Evolutionary conservation across 2,797 vertebrate genomes (phyloP).

Genomic region (Babyrousa celebensis): DNA sequence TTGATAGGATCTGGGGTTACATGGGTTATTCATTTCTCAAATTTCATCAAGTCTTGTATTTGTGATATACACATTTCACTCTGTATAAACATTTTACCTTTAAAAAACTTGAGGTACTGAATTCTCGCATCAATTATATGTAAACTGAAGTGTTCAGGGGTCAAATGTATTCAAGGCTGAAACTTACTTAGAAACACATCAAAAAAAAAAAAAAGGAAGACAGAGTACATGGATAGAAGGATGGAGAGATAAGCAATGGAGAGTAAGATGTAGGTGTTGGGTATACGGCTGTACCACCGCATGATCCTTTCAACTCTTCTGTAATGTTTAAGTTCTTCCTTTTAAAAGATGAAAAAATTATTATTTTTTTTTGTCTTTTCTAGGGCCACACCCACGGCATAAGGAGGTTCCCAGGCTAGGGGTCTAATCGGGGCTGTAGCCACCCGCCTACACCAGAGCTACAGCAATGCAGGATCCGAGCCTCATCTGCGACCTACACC

Average conservation of each 20-base stretch:
- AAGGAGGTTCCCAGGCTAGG: too few species aligned
- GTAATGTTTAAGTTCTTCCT: conserved; percentile 27
- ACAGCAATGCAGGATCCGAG: too few species aligned
- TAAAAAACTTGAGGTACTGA: not conserved
- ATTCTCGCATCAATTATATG: not conserved
- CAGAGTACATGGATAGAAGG: not conserved
- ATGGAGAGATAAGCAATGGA: not conserved
- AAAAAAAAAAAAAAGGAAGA: not conserved
- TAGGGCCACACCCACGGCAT: too few species aligned
- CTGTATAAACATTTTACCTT: not conserved
- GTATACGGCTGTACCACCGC: not conserved
- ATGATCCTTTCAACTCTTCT: not conserved
- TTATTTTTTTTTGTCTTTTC: not conserved
- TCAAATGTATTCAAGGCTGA: not conserved
- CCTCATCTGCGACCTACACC: too few species aligned
- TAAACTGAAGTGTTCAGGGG: not conserved
- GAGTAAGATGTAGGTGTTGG: not conserved
- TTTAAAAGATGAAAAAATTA: not conserved
- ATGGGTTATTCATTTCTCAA: not conserved
- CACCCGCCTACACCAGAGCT: too few species aligned
- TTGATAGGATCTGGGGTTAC: not conserved
- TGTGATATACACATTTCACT: not conserved
- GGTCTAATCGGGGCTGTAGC: too few species aligned
- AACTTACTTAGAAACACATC: not conserved
- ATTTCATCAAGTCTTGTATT: not conserved